phyloP scores from a whole-genome alignment of 2,888 invertebrate genomes.

The Heliconius aoede region DNA sequence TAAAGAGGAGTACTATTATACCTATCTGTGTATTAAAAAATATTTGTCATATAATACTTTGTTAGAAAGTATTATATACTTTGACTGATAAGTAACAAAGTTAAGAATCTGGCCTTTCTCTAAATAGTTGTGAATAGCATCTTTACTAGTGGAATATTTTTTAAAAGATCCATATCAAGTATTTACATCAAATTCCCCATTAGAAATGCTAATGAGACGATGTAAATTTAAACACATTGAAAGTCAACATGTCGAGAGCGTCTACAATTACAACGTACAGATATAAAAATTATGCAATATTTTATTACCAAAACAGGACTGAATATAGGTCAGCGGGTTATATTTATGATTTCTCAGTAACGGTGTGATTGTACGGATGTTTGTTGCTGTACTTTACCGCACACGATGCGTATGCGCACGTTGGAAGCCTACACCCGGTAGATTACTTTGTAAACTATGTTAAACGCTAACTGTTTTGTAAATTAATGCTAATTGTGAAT shows the following conservation, averaged over 20 bases:
- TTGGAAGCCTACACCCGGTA: conserved; percentile 61
- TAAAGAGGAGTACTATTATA: too few species aligned
- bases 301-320: conserved; percentile 70
- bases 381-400: conserved; percentile 64
- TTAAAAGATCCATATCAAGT: neutral
- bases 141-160: neutral
- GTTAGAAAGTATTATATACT: neutral
- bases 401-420: conserved; percentile 57
- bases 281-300: conserved; percentile 73
- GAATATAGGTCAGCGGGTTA: conserved; percentile 73
- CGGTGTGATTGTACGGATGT: conserved; percentile 74
- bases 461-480: conserved; percentile 53
- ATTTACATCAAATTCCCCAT: neutral
- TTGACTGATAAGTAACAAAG: neutral
- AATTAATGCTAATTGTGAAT: conserved; percentile 51
- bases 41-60: neutral
- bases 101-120: neutral
- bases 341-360: conserved; percentile 77
- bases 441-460: conserved; percentile 62
- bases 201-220: conserved; percentile 5
- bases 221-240: conserved; percentile 7
- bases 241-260: neutral
- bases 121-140: neutral
- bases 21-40: neutral
- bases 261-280: conserved; percentile 51